Base-by-base conservation (phyloP, 2,797 vertebrate species). In the Premnoplex brunnescens region DNA sequence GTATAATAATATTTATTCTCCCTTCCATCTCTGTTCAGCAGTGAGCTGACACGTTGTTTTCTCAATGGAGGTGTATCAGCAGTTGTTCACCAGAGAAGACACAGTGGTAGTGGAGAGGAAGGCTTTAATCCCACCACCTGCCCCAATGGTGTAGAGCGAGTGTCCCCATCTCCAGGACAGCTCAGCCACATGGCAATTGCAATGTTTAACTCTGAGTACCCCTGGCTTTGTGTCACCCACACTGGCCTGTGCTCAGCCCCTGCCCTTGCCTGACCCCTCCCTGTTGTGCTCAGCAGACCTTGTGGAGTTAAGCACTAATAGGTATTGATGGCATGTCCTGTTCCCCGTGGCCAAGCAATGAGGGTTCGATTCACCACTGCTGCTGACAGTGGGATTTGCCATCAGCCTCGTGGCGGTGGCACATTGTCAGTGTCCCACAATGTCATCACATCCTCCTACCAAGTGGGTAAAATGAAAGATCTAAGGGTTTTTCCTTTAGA, bases 141-240 rank as follows among this genome's bases (percentile, higher is more conserved):
- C 49, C 85, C 52, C 7, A 6, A 2, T 0, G 3, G 32, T 37
- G 0, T 0, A 7, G 2, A n/a, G 10, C 8, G 24, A 26, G 24
- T 52, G 51, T 52, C 28, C 28, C 0, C 0, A 49, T 14, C 36
- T 60, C 46, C 0, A 2, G 72, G 63, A n/a, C 48, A 52, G 39
- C 79, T 73, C 51, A 51, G 43, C 9, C 46, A 13, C 3, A 0
- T 3, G 41, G 56, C 32, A 34, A 7, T 17, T 22, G 48, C 71
- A 2, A 8, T 34, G 51, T n/a, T 2, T 4, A 3, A 4, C 21
- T 30, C 10, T 10, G 60, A 37, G 32, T 41, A 0, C 14, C 52
- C 7, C 18, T 46, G 39, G 72, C 56, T 72, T 14, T 64, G 62
- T 54, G 73, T 43, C 5, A 7, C 3, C 36, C 58, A 1, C 12